Conservation (phyloP, 2,113 vertebrate species). For the Scalopus aquaticus region DNA sequence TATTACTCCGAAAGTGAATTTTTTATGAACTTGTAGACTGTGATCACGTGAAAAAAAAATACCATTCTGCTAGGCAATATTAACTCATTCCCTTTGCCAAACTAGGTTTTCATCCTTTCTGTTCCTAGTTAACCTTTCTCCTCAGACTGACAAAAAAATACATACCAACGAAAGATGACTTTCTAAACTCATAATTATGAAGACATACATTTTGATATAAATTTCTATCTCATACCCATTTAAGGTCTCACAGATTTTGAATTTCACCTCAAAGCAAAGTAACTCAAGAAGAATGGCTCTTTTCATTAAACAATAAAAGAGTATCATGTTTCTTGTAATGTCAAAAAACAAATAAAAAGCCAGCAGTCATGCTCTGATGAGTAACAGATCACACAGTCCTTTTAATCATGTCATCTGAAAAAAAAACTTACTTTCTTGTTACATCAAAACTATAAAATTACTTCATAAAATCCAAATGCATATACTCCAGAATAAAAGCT, state of each 20-base stretch:
- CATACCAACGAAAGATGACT: neutral
- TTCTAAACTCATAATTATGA: neutral
- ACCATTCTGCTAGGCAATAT: neutral
- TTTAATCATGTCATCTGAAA: conserved; percentile 65
- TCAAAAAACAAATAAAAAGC: conserved; percentile 49
- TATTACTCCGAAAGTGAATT: no score
- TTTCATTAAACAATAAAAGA: conserved; percentile 53
- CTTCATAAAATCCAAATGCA: conserved; percentile 67
- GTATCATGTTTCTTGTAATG: conserved; percentile 51
- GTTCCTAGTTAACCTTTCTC: neutral
- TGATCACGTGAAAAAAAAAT: neutral
- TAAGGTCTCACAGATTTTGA: conserved; percentile 21
- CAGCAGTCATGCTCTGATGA: conserved; percentile 39
- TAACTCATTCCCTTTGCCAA: neutral
- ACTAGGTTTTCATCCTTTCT: neutral
- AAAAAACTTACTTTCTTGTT: conserved; percentile 45
- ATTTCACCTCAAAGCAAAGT: conserved; percentile 49
- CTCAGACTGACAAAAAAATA: neutral
- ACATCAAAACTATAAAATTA: conserved; percentile 68
- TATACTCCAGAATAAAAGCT: conserved; percentile 47
- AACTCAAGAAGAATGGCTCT: conserved; percentile 43
- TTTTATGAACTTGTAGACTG: neutral
- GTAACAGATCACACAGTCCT: conserved; percentile 43
- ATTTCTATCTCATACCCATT: conserved; percentile 40
- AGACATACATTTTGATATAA: conserved; percentile 15